These are phyloP conservation scores for Lasioglossum figueresi DNA, from an alignment of 2,888 invertebrate genomes.

Conservation along the genomic window DNA sequence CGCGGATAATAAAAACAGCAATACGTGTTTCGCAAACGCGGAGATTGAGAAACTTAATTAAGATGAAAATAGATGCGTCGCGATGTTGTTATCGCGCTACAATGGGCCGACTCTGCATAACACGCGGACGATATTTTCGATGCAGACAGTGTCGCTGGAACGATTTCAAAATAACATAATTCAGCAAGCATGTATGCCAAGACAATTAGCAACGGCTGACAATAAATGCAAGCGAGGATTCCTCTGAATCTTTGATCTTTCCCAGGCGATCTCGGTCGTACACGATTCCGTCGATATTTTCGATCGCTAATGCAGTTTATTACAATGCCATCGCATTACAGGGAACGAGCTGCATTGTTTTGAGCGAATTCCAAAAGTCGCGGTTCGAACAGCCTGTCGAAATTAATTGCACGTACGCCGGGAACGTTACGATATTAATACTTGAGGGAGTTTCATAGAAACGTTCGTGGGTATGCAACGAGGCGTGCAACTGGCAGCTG, in stretches of 20 bases:
- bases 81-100: constrained; percentile 46
- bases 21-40: constrained; percentile 37
- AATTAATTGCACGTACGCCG: constrained; percentile 19
- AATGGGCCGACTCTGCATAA: background rate
- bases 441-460: constrained; percentile 20
- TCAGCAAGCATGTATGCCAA: constrained; percentile 25
- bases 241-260: background rate
- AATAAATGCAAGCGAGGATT: background rate
- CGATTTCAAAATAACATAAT: constrained; percentile 24
- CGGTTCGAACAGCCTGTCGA: background rate
- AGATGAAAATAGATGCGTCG: constrained; percentile 40
- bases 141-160: background rate
- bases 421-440: constrained; percentile 16
- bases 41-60: constrained; percentile 56
- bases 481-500: constrained; percentile 17
- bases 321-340: background rate
- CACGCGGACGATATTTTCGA: constrained; percentile 30
- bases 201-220: constrained; percentile 29
- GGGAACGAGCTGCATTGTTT: background rate
- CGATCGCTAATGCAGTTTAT: background rate
- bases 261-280: background rate
- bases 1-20: background rate
- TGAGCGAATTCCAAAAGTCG: constrained; percentile 14
- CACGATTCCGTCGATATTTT: background rate
- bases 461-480: background rate